Conservation (phyloP, 2,888 invertebrate species). For the Zhengitettix transpicula region DNA sequence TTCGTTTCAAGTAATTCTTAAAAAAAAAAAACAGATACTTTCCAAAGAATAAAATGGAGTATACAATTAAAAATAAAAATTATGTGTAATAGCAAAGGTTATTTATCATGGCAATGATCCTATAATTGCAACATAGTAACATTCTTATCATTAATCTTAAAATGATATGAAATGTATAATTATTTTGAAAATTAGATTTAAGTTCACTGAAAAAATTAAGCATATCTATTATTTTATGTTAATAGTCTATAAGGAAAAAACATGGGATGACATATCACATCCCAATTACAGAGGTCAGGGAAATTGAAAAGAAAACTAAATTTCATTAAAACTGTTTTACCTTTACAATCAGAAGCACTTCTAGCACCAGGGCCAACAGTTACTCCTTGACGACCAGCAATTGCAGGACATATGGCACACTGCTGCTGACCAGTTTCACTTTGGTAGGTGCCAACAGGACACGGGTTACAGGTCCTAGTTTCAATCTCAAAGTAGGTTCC, state of each 20-base stretch:
- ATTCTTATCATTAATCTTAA: too few species aligned
- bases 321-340: constrained; percentile 22
- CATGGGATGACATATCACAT: too few species aligned
- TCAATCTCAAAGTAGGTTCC: constrained; percentile 71
- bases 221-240: background rate
- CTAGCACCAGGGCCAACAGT: constrained; percentile 75
- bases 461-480: constrained; percentile 63
- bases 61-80: too few species aligned
- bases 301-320: background rate
- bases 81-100: too few species aligned
- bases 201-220: background rate
- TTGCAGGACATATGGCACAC: constrained; percentile 78
- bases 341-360: constrained; percentile 77
- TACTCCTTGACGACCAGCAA: constrained; percentile 78
- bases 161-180: too few species aligned
- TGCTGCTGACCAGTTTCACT: constrained; percentile 80
- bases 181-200: background rate
- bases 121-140: too few species aligned
- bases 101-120: too few species aligned
- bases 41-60: too few species aligned
- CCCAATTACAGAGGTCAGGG: background rate
- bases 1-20: too few species aligned
- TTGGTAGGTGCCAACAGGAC: constrained; percentile 82
- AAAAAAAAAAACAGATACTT: too few species aligned
- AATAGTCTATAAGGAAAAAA: too few species aligned